phyloP scores from a whole-genome alignment of 2,113 vertebrate genomes.

The Brachyhypopomus occidentalis region DNA sequence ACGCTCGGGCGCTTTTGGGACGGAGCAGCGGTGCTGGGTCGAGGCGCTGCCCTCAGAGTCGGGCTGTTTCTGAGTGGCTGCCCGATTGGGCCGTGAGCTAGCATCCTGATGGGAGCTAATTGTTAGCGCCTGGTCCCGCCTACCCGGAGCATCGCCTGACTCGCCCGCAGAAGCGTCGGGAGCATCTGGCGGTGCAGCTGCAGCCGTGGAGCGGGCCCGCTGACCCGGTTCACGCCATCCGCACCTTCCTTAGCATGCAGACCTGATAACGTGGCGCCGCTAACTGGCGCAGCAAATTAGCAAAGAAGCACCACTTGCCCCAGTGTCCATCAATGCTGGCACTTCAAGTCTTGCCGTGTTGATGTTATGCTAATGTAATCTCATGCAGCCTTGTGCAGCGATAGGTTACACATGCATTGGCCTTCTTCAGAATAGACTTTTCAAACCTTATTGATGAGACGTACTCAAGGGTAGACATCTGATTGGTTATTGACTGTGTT shows the following conservation, averaged over 20 bases:
- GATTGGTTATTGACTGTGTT: too few relatives aligned
- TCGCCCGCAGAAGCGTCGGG: background rate
- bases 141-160: background rate
- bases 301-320: background rate
- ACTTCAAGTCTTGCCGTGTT: background rate
- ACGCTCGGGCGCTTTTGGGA: background rate
- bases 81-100: too few relatives aligned
- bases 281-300: constrained; percentile 29
- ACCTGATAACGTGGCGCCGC: constrained; percentile 11
- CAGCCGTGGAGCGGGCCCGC: constrained; percentile 14
- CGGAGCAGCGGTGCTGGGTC: background rate
- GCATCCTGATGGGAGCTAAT: constrained; percentile 2
- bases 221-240: constrained; percentile 21
- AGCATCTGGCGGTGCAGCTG: constrained; percentile 24
- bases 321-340: background rate
- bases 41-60: background rate
- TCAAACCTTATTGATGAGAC: background rate
- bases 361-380: background rate
- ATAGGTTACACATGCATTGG: background rate
- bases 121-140: background rate
- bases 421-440: background rate
- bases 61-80: too few relatives aligned
- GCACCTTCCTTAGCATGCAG: constrained; percentile 26
- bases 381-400: constrained; percentile 9
- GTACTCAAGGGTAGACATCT: too few relatives aligned